Base-by-base conservation (phyloP, 2,888 invertebrate genomes). In the Ferdinandea cuprea region DNA sequence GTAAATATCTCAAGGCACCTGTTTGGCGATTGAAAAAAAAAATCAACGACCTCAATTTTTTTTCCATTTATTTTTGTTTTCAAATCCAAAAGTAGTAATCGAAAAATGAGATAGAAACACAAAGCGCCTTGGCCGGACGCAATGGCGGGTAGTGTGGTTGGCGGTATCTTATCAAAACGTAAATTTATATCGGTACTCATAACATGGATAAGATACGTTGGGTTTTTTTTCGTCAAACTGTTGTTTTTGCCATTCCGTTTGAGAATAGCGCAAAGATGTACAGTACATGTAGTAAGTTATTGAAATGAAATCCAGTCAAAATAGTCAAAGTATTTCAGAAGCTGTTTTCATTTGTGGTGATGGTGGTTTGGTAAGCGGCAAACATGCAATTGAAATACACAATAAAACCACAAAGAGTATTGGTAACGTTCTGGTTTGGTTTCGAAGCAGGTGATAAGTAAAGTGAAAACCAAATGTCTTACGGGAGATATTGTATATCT, bases 161-260 rank as follows among this genome's bases (percentile, higher is more conserved):
- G 11, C 21, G 35, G 40, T 71, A 71, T 71, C 71, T 71, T 30
- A 71, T 71, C 71, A 50, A 15, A 21, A 50, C 25, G 37, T 17
- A 50, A 19, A 63, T 11, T 48, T 17, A 48, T 13, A 15, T 32
- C 19, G 30, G 21, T 37, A 48, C 44, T 35, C 32, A n/a, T n/a
- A 3, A 19, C 19, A 9, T 7, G 59, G 71, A 71, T 71, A 71
- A 71, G 59, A 71, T 59, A 71, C 30, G 46, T 69, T 66, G 42
- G 17, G 52, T 28, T 37, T 15, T 25, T 9, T n/a, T n/a, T n/a
- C n/a, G n/a, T n/a, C 8, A 13, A 42, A 9, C 15, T 54, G n/a
- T 44, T 37, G 44, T 44, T 28, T 44, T 3, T 11, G 28, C 15
- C 17, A 19, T 15, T 19, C 3, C 1, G 5, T 17, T 42, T 30